Evolutionary conservation across 1,140 invertebrate species (phyloP).

Genomic region (Aphidius gifuensis): DNA sequence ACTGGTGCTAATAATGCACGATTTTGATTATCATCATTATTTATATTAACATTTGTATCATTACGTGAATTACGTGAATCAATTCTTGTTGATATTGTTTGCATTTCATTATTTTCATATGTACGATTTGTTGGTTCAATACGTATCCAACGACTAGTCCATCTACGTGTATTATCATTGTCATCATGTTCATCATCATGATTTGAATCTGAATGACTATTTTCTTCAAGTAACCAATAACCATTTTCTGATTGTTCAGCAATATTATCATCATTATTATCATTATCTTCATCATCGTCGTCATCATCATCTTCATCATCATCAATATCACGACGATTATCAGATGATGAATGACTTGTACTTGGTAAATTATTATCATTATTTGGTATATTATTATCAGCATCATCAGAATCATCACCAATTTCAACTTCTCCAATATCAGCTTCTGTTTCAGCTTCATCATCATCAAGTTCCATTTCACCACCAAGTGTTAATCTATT

Average conservation of each 20-base stretch:
- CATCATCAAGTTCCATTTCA: not conserved
- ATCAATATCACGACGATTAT: not conserved
- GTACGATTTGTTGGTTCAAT: conserved; percentile 34
- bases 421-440: conserved; percentile 2
- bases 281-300: not conserved
- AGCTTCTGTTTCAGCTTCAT: conserved; percentile 3
- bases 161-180: conserved; percentile 26
- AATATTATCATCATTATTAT: conserved; percentile 29
- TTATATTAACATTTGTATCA: not conserved
- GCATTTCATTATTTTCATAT: conserved; percentile 3
- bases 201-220: conserved; percentile 48
- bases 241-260: conserved; percentile 47
- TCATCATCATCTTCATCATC: not conserved
- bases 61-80: not conserved
- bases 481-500: not conserved
- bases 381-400: not conserved
- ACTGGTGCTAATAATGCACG: conserved; percentile 37
- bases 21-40: not conserved
- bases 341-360: not conserved
- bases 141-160: conserved; percentile 47
- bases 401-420: not conserved
- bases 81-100: not conserved
- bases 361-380: not conserved
- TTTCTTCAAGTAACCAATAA: conserved; percentile 49
- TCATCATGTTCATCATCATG: conserved; percentile 25